Evolutionary conservation across 37 sponge, comb jelly and placozoan genomes (phyloP).

Genomic region (Beroe ovata): DNA sequence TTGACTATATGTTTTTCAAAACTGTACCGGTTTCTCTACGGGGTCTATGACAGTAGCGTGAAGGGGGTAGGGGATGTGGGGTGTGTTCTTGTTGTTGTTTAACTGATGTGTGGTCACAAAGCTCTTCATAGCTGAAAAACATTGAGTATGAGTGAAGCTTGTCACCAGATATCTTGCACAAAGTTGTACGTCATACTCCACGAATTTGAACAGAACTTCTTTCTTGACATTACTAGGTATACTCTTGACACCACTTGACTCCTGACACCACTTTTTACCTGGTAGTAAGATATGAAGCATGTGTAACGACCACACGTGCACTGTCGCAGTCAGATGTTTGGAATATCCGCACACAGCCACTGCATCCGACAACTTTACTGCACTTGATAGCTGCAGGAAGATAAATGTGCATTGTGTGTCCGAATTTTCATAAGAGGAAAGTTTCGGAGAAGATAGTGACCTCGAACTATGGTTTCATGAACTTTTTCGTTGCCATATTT

Average conservation of each 20-base stretch:
- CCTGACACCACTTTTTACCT: conserved; percentile 9
- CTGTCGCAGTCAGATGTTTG: conserved; percentile 12
- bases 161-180: no score
- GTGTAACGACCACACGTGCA: conserved; percentile 32
- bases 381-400: conserved; percentile 15
- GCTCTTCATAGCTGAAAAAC: conserved; percentile 34
- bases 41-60: conserved; percentile 29
- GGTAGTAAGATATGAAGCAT: conserved; percentile 62
- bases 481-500: no score
- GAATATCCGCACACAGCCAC: conserved; percentile 19
- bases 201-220: no score
- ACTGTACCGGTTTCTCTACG: background rate
- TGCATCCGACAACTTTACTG: background rate
- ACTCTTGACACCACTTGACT: no score
- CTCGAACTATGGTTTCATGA: no score
- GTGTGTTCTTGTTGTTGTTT: background rate
- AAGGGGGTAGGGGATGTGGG: conserved; percentile 31
- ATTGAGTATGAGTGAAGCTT: no score
- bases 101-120: background rate
- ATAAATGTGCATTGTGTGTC: no score
- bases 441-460: no score
- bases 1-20: no score
- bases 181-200: no score
- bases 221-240: no score
- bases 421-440: no score